Evolutionary conservation across 2,113 vertebrate species (phyloP).

Genomic region (Cynocephalus volans): DNA sequence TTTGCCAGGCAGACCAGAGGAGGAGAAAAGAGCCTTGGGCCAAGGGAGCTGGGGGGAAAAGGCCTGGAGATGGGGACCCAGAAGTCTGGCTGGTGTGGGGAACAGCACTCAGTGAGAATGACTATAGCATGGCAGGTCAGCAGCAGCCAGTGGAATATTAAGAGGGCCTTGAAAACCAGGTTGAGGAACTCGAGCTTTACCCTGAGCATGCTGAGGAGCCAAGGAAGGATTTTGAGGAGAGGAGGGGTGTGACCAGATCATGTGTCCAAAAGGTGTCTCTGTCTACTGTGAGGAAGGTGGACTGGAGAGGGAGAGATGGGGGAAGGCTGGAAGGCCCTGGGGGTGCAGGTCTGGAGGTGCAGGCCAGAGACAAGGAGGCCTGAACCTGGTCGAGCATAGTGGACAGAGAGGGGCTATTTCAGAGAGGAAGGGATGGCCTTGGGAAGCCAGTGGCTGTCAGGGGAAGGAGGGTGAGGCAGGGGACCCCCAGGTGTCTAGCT

Average conservation of each 20-base stretch:
- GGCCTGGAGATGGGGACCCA: background rate
- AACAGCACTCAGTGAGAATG: fast-evolving
- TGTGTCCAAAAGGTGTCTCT: background rate
- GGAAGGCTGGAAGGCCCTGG: background rate
- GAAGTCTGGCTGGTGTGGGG: background rate
- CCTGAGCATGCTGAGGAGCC: background rate
- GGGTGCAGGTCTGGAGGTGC: background rate
- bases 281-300: background rate
- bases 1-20: background rate
- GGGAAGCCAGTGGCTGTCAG: background rate
- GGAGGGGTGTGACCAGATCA: background rate
- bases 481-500: background rate
- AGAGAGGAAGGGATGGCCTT: background rate
- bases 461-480: background rate
- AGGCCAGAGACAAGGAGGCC: background rate
- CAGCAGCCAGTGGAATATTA: background rate
- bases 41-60: background rate
- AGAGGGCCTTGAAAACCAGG: background rate
- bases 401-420: background rate
- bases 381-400: background rate
- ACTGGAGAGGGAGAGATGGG: background rate
- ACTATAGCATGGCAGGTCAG: fast-evolving
- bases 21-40: background rate
- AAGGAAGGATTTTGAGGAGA: background rate
- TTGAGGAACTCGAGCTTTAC: background rate